These are phyloP conservation scores for Pseudomyrmex flavicornis DNA, from an alignment of 1,140 invertebrate species.

Conservation along the genomic window DNA sequence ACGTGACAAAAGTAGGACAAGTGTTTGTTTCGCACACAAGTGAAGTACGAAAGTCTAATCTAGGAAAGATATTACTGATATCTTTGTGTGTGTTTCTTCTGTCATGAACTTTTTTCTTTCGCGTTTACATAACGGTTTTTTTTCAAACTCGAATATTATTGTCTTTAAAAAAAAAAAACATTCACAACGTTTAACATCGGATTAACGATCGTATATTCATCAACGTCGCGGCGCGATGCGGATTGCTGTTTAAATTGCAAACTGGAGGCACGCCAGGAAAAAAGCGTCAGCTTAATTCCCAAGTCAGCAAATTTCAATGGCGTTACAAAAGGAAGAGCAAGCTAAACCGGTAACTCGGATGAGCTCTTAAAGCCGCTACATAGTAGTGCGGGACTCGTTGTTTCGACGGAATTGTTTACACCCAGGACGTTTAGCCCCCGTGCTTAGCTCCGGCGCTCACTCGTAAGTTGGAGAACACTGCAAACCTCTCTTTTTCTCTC, in stretches of 20 bases:
- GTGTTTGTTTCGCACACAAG: too few species aligned
- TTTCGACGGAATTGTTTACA: conserved; percentile 58
- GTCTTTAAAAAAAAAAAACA: too few species aligned
- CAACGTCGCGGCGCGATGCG: conserved; percentile 10
- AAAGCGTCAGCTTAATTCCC: conserved; percentile 17
- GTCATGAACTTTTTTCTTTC: too few species aligned
- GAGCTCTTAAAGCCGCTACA: conserved; percentile 52
- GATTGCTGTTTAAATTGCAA: conserved; percentile 25
- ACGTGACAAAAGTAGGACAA: too few species aligned
- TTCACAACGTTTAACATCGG: too few species aligned
- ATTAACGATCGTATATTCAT: conserved; percentile 27
- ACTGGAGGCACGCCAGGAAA: background rate
- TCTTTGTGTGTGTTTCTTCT: too few species aligned
- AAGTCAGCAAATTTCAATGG: conserved; percentile 31
- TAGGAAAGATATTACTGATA: too few species aligned
- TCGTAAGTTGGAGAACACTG: conserved; percentile 8
- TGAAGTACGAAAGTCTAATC: too few species aligned
- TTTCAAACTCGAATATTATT: too few species aligned
- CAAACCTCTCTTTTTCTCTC: conserved; percentile 13
- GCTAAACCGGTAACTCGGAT: background rate
- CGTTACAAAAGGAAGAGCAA: background rate
- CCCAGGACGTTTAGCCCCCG: conserved; percentile 12
- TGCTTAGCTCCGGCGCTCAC: background rate
- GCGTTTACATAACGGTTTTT: too few species aligned
- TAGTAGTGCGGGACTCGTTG: conserved; percentile 31